Evolutionary conservation across 2,797 vertebrate species (phyloP).

Genomic region (Eupleurogrammus muticus): DNA sequence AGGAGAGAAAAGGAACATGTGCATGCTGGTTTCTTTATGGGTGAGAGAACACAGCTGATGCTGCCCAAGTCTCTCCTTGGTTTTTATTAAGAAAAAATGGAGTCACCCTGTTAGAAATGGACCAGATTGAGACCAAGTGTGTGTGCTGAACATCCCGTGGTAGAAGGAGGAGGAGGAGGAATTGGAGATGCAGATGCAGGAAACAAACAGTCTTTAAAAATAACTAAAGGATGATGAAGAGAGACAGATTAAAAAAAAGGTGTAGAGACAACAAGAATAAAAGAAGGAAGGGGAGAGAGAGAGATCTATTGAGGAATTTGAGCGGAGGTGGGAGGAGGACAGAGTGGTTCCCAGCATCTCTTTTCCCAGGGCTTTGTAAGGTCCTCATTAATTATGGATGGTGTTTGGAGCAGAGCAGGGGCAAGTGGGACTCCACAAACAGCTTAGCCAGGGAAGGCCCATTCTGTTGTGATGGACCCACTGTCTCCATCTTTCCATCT

Average conservation of each 20-base stretch:
- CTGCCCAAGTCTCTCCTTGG: neutral
- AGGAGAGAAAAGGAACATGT: slow-evolving; percentile 2
- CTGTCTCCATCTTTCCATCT: slow-evolving; percentile 29
- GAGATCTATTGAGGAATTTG: slow-evolving; percentile 34
- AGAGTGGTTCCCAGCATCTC: slow-evolving; percentile 67
- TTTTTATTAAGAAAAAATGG: slow-evolving; percentile 4
- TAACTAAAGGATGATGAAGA: slow-evolving; percentile 10
- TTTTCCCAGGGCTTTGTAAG: slow-evolving; percentile 77
- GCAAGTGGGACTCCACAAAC: slow-evolving; percentile 77
- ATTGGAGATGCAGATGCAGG: neutral
- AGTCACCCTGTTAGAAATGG: slow-evolving; percentile 15
- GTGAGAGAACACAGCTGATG: slow-evolving; percentile 28
- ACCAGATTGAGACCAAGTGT: slow-evolving; percentile 25
- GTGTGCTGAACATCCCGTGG: slow-evolving; percentile 9
- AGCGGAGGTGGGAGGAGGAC: slow-evolving; percentile 17
- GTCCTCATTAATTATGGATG: slow-evolving; percentile 81
- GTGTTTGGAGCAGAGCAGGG: slow-evolving; percentile 76
- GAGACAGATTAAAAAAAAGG: neutral
- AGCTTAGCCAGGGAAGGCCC: slow-evolving; percentile 53
- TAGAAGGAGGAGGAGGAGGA: slow-evolving; percentile 7
- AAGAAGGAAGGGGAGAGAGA: slow-evolving; percentile 25
- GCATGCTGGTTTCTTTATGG: slow-evolving; percentile 11
- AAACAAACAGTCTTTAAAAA: slow-evolving; percentile 29
- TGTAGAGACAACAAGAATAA: slow-evolving; percentile 1
- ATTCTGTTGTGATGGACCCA: slow-evolving; percentile 34